phyloP scores from a whole-genome alignment of 92 coral and sea anemone genomes.

The Desmophyllum pertusum region DNA sequence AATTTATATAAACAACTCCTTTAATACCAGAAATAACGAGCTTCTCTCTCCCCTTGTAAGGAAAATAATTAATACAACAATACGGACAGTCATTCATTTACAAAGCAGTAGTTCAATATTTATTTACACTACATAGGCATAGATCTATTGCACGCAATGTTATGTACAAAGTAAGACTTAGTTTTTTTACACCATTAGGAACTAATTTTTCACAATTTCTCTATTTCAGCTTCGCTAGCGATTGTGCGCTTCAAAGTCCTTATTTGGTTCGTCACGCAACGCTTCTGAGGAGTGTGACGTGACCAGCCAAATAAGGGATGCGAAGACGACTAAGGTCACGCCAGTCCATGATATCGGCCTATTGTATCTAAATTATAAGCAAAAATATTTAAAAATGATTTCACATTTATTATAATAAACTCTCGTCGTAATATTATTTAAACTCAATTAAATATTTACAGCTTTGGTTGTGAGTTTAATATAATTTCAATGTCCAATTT shows the following conservation, averaged over 20 bases:
- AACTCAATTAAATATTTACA: not conserved
- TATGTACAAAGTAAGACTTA: conserved; percentile 41
- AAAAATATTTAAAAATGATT: not conserved
- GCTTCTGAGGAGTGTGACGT: not conserved
- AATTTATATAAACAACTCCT: too few species aligned
- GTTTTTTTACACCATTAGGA: too few species aligned
- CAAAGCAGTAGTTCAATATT: not conserved
- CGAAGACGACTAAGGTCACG: too few species aligned
- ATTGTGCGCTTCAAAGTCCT: too few species aligned
- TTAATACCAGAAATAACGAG: not conserved
- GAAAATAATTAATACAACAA: not conserved
- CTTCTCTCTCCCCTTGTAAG: not conserved
- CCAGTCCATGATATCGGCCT: not conserved
- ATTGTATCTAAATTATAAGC: not conserved
- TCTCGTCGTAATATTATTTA: not conserved
- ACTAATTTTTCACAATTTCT: not conserved
- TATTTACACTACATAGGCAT: conserved; percentile 28
- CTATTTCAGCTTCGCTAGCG: too few species aligned
- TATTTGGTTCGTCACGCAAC: not conserved
- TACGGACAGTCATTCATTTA: not conserved
- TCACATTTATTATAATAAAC: too few species aligned
- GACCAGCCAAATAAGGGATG: not conserved
- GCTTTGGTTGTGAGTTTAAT: not conserved
- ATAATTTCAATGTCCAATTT: not conserved
- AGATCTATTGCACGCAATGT: not conserved